phyloP scores from a whole-genome alignment of 1,140 invertebrate genomes.

The Brachionus rotundiformis region DNA sequence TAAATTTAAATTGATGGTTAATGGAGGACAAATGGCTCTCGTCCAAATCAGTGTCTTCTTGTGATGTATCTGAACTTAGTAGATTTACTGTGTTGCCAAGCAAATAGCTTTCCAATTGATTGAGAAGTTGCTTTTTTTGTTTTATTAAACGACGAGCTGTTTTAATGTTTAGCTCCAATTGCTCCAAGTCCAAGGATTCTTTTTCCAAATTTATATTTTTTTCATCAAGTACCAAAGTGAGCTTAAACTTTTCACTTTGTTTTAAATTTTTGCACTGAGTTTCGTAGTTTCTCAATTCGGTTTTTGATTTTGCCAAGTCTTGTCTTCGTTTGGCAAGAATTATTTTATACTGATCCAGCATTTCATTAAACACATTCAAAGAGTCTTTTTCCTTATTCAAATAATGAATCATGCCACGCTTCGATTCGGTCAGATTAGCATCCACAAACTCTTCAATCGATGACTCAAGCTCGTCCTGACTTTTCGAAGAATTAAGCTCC shows the following conservation, averaged over 20 bases:
- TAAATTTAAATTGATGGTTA: not conserved
- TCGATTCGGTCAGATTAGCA: not conserved
- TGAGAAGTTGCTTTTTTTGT: slow-evolving; percentile 13
- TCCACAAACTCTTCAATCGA: not conserved
- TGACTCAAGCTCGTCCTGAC: not conserved
- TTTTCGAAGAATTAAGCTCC: not conserved
- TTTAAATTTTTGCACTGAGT: slow-evolving; percentile 10
- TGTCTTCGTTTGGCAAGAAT: not conserved
- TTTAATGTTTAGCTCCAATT: slow-evolving; percentile 20
- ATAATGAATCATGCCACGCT: not conserved
- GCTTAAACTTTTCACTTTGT: not conserved
- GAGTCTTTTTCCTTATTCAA: slow-evolving; percentile 40
- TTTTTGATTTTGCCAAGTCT: not conserved
- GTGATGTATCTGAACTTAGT: not conserved
- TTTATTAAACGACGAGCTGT: not conserved
- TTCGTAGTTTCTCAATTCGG: not conserved
- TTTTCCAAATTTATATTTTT: slow-evolving; percentile 36
- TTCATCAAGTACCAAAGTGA: not conserved
- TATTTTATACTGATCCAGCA: slow-evolving; percentile 1
- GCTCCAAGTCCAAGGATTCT: slow-evolving; percentile 19
- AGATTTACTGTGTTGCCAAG: not conserved
- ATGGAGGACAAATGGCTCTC: not conserved
- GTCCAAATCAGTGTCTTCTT: slow-evolving; percentile 15
- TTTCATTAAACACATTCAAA: slow-evolving; percentile 11
- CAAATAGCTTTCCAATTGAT: slow-evolving; percentile 21